Conservation (phyloP, 2,113 vertebrate species). For the Cyprichromis sp. region DNA sequence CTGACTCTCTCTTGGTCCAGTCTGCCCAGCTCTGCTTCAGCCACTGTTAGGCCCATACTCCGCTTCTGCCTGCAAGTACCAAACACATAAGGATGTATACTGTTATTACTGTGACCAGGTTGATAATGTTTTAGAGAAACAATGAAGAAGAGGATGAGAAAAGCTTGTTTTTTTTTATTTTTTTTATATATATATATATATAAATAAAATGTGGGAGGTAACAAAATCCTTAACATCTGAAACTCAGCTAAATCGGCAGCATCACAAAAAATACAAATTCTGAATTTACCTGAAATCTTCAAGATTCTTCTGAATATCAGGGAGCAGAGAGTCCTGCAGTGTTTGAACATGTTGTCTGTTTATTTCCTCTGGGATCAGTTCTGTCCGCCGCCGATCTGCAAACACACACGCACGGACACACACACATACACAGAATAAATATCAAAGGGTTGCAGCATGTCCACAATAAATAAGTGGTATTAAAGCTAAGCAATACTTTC, state of each 20-base stretch:
- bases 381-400: constrained; percentile 84
- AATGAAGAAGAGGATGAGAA: not conserved
- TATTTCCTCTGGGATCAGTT: constrained; percentile 89
- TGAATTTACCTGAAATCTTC: constrained; percentile 87
- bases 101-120: not conserved
- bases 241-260: not conserved
- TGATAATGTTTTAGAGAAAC: not conserved
- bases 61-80: constrained; percentile 84
- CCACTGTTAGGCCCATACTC: constrained; percentile 93
- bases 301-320: constrained; percentile 88
- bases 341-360: constrained; percentile 89
- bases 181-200: not conserved
- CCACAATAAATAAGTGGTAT: not conserved
- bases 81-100: not conserved
- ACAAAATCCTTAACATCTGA: not conserved
- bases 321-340: constrained; percentile 85
- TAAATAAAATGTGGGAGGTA: not conserved
- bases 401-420: not conserved
- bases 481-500: constrained; percentile 4
- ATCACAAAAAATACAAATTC: not conserved
- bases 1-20: constrained; percentile 83
- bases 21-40: constrained; percentile 82
- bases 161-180: not conserved
- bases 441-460: not conserved
- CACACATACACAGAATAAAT: not conserved